Evolutionary conservation across 2,113 vertebrate genomes (phyloP).

Genomic region (Haplotaxodon microlepis): DNA sequence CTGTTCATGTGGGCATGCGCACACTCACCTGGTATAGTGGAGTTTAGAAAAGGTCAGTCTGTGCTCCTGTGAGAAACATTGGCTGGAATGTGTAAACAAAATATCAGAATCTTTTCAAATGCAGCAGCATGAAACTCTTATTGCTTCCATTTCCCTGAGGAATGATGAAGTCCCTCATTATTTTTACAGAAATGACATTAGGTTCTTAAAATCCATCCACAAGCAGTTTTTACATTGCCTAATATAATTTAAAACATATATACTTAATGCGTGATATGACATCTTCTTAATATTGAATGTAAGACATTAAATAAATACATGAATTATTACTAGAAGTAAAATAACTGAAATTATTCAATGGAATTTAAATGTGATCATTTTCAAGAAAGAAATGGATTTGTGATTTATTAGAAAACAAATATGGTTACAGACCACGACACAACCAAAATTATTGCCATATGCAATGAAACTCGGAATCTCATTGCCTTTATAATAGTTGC

Average conservation of each 20-base stretch:
- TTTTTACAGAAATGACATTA: background rate
- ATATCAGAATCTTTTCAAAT: slow-evolving; percentile 18
- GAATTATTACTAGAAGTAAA: background rate
- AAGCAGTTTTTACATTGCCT: background rate
- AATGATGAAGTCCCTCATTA: background rate
- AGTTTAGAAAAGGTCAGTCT: slow-evolving; percentile 42
- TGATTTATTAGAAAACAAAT: background rate
- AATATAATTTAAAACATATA: background rate
- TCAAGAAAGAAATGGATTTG: background rate
- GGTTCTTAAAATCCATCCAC: background rate
- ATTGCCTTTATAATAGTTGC: background rate
- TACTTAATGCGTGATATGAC: rapidly evolving
- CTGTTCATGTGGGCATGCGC: background rate
- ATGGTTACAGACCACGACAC: background rate
- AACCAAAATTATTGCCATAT: background rate
- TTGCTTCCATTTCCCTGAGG: background rate
- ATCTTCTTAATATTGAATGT: background rate
- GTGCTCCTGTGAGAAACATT: slow-evolving; percentile 9
- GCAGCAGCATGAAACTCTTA: background rate
- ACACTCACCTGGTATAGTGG: background rate
- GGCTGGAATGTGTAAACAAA: slow-evolving; percentile 26
- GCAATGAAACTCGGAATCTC: background rate
- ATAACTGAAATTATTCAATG: background rate
- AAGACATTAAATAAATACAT: background rate
- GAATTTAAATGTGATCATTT: background rate